These are phyloP conservation scores for Gouania willdenowi DNA, from an alignment of 2,797 vertebrate genomes.

Conservation along the genomic window DNA sequence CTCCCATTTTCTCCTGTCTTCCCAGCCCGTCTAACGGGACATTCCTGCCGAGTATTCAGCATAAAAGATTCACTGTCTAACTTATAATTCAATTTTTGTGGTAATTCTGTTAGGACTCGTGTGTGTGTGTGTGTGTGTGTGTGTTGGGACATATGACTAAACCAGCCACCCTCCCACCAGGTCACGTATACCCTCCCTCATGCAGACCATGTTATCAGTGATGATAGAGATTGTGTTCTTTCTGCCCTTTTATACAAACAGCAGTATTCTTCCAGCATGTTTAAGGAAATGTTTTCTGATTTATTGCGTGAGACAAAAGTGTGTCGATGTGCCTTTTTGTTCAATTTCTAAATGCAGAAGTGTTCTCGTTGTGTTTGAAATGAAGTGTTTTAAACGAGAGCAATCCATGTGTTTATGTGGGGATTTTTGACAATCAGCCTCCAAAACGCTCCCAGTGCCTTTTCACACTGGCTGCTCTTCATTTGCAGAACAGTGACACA, in stretches of 20 bases:
- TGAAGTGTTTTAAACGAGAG: background rate
- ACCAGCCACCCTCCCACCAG: slow-evolving; percentile 8
- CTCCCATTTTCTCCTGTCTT: slow-evolving; percentile 30
- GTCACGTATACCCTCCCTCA: slow-evolving; percentile 14
- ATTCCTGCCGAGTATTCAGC: slow-evolving; percentile 55
- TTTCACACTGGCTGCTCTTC: slow-evolving; percentile 20
- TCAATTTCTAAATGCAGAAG: slow-evolving; percentile 8
- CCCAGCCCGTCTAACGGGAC: slow-evolving; percentile 33
- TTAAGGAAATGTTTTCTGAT: slow-evolving; percentile 1
- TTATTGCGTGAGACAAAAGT: slow-evolving; percentile 15
- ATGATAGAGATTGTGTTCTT: slow-evolving; percentile 18
- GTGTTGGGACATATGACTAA: slow-evolving; percentile 25
- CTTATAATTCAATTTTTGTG: slow-evolving; percentile 65
- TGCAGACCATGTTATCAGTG: slow-evolving; percentile 38
- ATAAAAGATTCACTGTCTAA: slow-evolving; percentile 54
- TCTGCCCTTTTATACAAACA: slow-evolving; percentile 22
- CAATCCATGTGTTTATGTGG: too few species aligned
- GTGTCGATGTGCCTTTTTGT: slow-evolving; percentile 34
- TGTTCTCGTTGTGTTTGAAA: too few species aligned
- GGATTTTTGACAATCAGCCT: slow-evolving; percentile 38
- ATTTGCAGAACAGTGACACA: slow-evolving; percentile 47
- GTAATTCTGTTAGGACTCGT: slow-evolving; percentile 59
- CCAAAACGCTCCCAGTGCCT: slow-evolving; percentile 26
- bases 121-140: too few species aligned
- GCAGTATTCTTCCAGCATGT: slow-evolving; percentile 26